Evolutionary conservation across 2,888 invertebrate genomes (phyloP), one percentile per base, ranked within the genome.

Genomic region (Gasteruption jaculator): DNA sequence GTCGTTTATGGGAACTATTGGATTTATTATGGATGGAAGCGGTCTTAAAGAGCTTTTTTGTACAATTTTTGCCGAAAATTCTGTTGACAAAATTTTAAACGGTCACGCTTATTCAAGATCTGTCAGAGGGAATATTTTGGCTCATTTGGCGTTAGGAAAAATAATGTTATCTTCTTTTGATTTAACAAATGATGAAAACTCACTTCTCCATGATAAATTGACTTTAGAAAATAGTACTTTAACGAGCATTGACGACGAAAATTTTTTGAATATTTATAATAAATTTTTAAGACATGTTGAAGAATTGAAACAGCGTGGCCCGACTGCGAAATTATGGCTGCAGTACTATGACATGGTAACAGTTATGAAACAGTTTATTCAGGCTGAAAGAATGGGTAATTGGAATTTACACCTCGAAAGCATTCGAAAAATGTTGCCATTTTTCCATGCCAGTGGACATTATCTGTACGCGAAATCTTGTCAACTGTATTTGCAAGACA

Each of bases 401-500:
- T 65, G 57, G 53, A 25, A 56, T 8, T 25, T 56, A 8, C 63
- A 68, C 54, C 46, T 64, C 8, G 11, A 52, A 15, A 48, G 46
- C 33, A 36, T 63, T 5, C 40, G 51, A 43, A 46, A 39, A 45
- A 66, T 68, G 57, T 15, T 68, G 16, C 65, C 67, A 4, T 60
- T 49, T 50, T 68, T 67, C 47, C 61, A 66, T 51, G 61, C 66
- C 18, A 52, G 49, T 42, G 68, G 69, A 7, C 63, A 72, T 54
- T 64, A 63, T 38, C 38, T 51, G 3, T 66, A 69, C 51, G 61
- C 64, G 18, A 65, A 64, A 52, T 59, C 50, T 33, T 48, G 46
- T 15, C 62, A 65, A 27, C 33, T 70, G 5, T 67, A 68, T 55
- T 38, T 71, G 12, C 71, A 71, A 58, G 62, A 66, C 48, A 70